phyloP scores from a whole-genome alignment of 2,113 vertebrate species.

The Osmerus eperlanus region DNA sequence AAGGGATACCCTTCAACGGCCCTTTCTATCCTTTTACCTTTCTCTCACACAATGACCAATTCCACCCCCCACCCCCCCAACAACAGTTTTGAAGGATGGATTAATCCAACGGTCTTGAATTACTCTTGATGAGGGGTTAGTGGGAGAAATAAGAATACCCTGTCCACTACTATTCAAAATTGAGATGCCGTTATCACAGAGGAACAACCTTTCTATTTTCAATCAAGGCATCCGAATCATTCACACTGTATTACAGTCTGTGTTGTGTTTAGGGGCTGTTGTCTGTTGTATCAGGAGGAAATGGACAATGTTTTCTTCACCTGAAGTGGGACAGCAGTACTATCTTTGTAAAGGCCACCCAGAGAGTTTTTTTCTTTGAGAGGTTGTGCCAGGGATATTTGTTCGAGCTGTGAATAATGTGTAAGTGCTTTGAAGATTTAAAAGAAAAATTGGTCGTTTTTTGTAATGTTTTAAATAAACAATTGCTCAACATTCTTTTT shows the following conservation, averaged over 20 bases:
- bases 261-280: slow-evolving; percentile 35
- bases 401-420: background rate
- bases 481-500: background rate
- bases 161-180: slow-evolving; percentile 8
- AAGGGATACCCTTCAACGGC: background rate
- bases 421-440: background rate
- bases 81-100: slow-evolving; percentile 17
- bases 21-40: slow-evolving; percentile 5
- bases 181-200: slow-evolving; percentile 17
- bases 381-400: background rate
- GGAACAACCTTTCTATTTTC: slow-evolving; percentile 7
- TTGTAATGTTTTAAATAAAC: slow-evolving; percentile 29
- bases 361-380: background rate
- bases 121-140: background rate
- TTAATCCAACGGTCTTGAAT: background rate
- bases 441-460: slow-evolving; percentile 25
- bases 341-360: background rate
- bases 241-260: slow-evolving; percentile 2
- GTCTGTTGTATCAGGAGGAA: slow-evolving; percentile 11
- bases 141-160: background rate
- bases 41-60: slow-evolving; percentile 1
- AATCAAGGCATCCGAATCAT: background rate
- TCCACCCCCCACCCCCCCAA: background rate
- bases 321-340: background rate
- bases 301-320: background rate